phyloP scores from a whole-genome alignment of 2,113 vertebrate species.

The Ciconia maguari region DNA sequence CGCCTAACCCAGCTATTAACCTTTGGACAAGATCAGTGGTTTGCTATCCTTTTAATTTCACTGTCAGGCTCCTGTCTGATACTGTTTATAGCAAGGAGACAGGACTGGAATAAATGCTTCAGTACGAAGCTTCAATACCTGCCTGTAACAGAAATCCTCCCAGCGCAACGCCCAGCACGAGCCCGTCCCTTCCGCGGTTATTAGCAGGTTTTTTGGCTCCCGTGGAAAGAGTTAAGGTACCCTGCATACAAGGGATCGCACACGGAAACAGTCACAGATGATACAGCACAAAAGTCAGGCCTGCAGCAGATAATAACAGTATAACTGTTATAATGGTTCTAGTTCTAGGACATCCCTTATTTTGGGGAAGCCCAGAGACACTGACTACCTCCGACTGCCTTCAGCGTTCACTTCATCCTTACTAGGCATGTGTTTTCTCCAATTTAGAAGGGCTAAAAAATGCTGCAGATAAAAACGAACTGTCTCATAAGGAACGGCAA shows the following conservation, averaged over 20 bases:
- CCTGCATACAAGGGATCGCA: neutral
- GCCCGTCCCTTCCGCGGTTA: fast-evolving
- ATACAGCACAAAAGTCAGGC: neutral
- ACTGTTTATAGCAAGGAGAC: neutral
- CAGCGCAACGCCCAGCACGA: fast-evolving
- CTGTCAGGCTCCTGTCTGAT: neutral
- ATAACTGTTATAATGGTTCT: neutral
- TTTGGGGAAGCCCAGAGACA: neutral
- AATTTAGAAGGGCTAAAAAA: neutral
- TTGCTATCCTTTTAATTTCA: neutral
- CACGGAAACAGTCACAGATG: fast-evolving
- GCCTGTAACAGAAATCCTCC: neutral
- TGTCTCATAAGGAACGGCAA: neutral
- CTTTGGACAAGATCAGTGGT: neutral
- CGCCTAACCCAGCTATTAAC: neutral
- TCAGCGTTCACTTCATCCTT: neutral
- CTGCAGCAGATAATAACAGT: neutral
- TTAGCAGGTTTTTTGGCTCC: neutral
- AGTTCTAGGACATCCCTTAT: neutral
- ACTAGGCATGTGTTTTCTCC: neutral
- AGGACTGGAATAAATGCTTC: neutral
- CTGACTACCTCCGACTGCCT: neutral
- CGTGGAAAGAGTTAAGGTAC: fast-evolving
- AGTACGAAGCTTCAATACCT: fast-evolving
- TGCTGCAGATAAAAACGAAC: neutral